Evolutionary conservation across 2,888 invertebrate species (phyloP), one percentile per base, ranked within the genome.

Genomic region (Drosophila diplacantha): DNA sequence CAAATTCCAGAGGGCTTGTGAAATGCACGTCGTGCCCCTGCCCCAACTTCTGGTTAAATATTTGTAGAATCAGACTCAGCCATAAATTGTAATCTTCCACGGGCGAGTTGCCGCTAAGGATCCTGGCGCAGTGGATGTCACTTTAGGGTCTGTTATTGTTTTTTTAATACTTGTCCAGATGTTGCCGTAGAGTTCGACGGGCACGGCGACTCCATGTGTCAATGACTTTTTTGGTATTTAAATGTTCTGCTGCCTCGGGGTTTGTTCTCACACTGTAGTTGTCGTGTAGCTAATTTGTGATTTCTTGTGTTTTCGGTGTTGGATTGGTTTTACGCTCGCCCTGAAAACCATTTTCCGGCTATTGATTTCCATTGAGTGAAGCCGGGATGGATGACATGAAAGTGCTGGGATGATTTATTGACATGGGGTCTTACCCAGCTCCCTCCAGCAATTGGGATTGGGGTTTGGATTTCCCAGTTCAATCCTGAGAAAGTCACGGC

Each of bases 271-370:
- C 85, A 85, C 83, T 83, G 61, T 26, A n/a, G 64, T 75, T 61
- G 38, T 68, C 26, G 56, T 50, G 69, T 60, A 79, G 76, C 85
- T 85, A 87, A 87, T 87, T 87, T 87, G 85, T 86, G 85, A 82
- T 75, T 85, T 81, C 71, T 74, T 66, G 75, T 83, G 65, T 73
- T 83, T 84, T 81, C 57, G 75, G 81, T 84, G 65, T 86, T 84
- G 82, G 74, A 66, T 83, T 78, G 83, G 67, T 69, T 76, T 84
- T 73, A 81, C 74, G 82, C 74, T 75, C 73, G 75, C 75, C 77
- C 83, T 73, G 69, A 74, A 77, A 79, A 79, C 85, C 73, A 86
- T 86, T 85, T 85, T 85, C 85, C 85, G 85, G 85, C 83, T 74
- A 84, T 85, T 85, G 83, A 72, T 76, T 81, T 72, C 69, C 53